A percentile compares a stretch with the other conserved stretches of the same genome.
phyloP scores from a whole-genome alignment of 2,888 invertebrate genomes.

The Quadriops clusia region DNA sequence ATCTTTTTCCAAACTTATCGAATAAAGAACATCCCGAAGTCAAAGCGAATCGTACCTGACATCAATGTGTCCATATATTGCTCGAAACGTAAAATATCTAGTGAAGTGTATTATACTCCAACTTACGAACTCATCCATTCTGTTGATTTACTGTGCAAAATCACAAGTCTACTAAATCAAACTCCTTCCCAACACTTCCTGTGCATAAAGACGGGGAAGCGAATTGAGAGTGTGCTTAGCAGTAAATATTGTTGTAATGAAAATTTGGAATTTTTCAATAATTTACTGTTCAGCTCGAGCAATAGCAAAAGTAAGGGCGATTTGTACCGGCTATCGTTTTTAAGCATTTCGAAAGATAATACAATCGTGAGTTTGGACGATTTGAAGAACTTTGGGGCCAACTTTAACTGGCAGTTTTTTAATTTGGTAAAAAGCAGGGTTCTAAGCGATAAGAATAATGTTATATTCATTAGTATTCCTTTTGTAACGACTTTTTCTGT shows the following conservation, averaged over 20 bases:
- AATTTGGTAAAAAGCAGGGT: slow-evolving; percentile 13
- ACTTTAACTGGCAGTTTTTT: slow-evolving; percentile 23
- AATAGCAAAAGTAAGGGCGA: slow-evolving; percentile 13
- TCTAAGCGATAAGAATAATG: slow-evolving; percentile 18
- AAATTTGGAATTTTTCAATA: neutral
- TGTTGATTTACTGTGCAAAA: no score
- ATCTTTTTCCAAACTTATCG: slow-evolving; percentile 49
- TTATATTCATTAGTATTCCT: slow-evolving; percentile 27
- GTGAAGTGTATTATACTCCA: no score
- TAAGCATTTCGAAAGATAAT: slow-evolving; percentile 2
- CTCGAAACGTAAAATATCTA: no score
- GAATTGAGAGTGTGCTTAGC: slow-evolving; percentile 8
- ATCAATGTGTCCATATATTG: slow-evolving; percentile 7
- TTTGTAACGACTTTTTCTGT: slow-evolving; percentile 30
- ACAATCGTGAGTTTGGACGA: slow-evolving; percentile 21
- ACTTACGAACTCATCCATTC: no score
- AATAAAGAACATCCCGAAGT: slow-evolving; percentile 39
- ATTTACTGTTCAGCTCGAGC: neutral
- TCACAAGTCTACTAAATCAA: no score
- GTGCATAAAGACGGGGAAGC: slow-evolving; percentile 14
- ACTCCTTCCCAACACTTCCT: no score
- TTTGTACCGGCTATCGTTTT: slow-evolving; percentile 6
- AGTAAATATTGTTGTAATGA: slow-evolving; percentile 10
- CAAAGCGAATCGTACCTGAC: slow-evolving; percentile 33
- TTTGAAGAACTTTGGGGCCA: slow-evolving; percentile 16